These are phyloP conservation scores for Melipona bicolor DNA, from an alignment of 2,888 invertebrate genomes.

Conservation along the genomic window DNA sequence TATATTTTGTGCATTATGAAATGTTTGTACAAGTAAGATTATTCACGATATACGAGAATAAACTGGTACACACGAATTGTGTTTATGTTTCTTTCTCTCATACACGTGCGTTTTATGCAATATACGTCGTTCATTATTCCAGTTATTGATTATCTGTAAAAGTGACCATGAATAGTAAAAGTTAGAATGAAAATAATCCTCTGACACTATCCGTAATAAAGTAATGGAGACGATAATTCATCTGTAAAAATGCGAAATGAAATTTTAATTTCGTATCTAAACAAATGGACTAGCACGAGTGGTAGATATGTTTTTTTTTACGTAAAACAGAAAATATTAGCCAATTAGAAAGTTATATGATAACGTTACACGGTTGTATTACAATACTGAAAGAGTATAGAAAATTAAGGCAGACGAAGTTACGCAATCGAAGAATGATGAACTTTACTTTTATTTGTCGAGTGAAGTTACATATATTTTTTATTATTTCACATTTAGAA, in stretches of 20 bases:
- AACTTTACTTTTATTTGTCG: background rate
- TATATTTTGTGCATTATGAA: slow-evolving; percentile 13
- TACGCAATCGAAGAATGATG: background rate
- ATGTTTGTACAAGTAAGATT: slow-evolving; percentile 1
- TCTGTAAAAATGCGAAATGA: background rate
- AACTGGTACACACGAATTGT: slow-evolving; percentile 8
- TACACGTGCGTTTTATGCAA: background rate
- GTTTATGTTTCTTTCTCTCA: background rate
- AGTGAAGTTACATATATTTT: background rate
- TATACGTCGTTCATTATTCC: slow-evolving; percentile 26
- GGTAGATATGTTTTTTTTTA: background rate
- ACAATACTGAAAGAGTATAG: background rate
- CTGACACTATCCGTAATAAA: background rate
- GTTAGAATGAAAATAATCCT: slow-evolving; percentile 17
- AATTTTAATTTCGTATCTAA: background rate
- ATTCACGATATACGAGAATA: slow-evolving; percentile 18
- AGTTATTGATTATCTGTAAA: slow-evolving; percentile 45
- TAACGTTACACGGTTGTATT: background rate
- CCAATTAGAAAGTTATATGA: background rate
- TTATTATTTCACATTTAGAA: background rate
- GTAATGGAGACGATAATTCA: background rate
- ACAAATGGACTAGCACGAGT: too few species aligned
- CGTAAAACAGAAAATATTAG: background rate
- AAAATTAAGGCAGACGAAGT: background rate
- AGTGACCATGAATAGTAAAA: slow-evolving; percentile 5